phyloP scores from a whole-genome alignment of 2,888 invertebrate species.

The Tineola bisselliella region DNA sequence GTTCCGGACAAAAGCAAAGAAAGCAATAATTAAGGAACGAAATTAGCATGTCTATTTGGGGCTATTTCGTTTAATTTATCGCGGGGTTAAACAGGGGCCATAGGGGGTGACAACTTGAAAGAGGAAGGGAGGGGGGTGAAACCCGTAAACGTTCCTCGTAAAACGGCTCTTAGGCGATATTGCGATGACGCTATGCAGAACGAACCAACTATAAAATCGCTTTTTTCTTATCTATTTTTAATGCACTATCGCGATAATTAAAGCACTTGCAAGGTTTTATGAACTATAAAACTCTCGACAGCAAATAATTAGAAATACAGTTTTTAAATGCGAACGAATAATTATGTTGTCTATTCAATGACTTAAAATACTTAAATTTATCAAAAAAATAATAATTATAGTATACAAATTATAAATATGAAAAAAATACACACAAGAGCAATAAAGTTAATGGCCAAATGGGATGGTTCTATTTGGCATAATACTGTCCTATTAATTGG shows the following conservation, averaged over 20 bases:
- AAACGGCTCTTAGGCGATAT: conserved; percentile 26
- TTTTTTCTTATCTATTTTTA: not conserved
- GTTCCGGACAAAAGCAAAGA: conserved; percentile 20
- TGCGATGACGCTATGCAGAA: conserved; percentile 15
- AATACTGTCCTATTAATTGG: conserved; percentile 29
- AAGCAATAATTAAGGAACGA: conserved; percentile 27
- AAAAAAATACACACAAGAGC: too few species aligned
- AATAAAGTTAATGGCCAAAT: not conserved
- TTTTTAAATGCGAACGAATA: too few species aligned
- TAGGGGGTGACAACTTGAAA: conserved; percentile 14
- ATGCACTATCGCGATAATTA: not conserved
- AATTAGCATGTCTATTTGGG: conserved; percentile 42
- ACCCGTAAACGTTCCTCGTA: conserved; percentile 19
- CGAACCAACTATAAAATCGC: not conserved
- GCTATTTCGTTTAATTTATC: conserved; percentile 39
- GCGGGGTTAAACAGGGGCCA: conserved; percentile 16
- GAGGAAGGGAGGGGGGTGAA: conserved; percentile 18
- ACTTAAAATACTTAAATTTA: too few species aligned
- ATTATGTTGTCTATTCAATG: too few species aligned
- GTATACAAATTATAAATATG: too few species aligned
- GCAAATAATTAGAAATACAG: not conserved
- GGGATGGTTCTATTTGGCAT: conserved; percentile 20
- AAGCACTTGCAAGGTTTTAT: not conserved
- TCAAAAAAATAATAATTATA: not conserved
- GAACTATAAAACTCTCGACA: not conserved